Percentiles rank a stretch among this genome's conserved stretches.
phyloP scores from a whole-genome alignment of 1,140 invertebrate genomes.

The Drosophila nigromelanica region DNA sequence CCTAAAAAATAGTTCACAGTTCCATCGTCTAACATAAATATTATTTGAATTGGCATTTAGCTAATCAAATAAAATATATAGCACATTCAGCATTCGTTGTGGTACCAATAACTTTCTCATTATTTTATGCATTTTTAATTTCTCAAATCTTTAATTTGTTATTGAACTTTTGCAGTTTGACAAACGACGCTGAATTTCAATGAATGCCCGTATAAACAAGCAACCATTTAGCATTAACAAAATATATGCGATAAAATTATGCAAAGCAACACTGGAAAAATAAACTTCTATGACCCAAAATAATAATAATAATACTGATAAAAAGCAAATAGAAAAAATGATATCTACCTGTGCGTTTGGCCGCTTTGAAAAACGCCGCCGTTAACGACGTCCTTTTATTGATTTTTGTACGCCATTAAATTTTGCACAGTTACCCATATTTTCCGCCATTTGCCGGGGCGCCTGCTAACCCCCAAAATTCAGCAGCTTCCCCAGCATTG shows the following conservation, averaged over 20 bases:
- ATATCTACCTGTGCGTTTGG: slow-evolving; percentile 23
- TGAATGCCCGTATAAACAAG: slow-evolving; percentile 11
- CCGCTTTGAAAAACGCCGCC: slow-evolving; percentile 9
- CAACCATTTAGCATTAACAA: slow-evolving; percentile 29
- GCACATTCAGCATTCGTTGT: background rate
- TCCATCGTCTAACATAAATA: background rate
- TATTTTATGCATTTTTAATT: slow-evolving; percentile 6
- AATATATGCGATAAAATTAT: slow-evolving; percentile 22
- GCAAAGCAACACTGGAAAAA: background rate
- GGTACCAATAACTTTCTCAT: background rate
- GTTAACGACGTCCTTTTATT: slow-evolving; percentile 66
- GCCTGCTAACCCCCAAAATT: slow-evolving; percentile 51
- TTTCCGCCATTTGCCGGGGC: slow-evolving; percentile 70
- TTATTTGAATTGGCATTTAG: background rate
- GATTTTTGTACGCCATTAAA: slow-evolving; percentile 79
- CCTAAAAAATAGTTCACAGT: too few species aligned
- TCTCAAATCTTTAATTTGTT: slow-evolving; percentile 15
- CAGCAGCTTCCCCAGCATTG: slow-evolving; percentile 3
- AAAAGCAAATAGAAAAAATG: background rate
- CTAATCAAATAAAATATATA: background rate
- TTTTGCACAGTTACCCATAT: slow-evolving; percentile 82
- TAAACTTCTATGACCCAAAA: background rate
- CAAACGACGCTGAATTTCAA: slow-evolving; percentile 19
- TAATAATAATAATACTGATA: background rate
- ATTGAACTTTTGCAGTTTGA: slow-evolving; percentile 27